phyloP scores from a whole-genome alignment of 1,140 invertebrate genomes.

The Drosophila tani region DNA sequence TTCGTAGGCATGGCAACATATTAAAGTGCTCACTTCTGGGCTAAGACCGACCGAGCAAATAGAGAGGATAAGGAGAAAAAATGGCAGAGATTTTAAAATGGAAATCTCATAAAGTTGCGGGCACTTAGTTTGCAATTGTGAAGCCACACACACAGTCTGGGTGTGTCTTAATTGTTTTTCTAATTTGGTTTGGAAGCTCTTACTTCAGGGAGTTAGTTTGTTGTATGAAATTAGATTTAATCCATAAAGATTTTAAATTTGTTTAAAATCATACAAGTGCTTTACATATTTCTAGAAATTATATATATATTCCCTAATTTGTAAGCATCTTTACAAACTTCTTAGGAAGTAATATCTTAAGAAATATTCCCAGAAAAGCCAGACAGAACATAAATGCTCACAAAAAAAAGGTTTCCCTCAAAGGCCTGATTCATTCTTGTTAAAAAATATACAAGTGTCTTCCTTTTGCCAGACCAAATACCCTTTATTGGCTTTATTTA shows the following conservation, averaged over 20 bases:
- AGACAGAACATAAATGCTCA: no score
- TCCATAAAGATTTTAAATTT: background rate
- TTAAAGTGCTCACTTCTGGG: constrained; percentile 9
- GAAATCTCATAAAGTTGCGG: background rate
- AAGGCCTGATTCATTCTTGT: background rate
- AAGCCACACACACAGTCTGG: background rate
- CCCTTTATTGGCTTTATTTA: constrained; percentile 47
- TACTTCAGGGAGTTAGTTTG: no score
- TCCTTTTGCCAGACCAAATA: background rate
- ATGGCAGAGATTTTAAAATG: constrained; percentile 4
- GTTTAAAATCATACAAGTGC: no score
- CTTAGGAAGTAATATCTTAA: no score
- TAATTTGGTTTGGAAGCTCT: background rate
- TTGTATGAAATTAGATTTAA: no score
- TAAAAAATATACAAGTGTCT: background rate
- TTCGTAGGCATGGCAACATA: constrained; percentile 42
- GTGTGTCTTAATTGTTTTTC: constrained; percentile 5
- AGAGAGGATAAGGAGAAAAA: constrained; percentile 18
- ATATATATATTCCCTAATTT: no score
- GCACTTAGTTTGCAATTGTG: constrained; percentile 5
- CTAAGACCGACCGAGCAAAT: background rate
- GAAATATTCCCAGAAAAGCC: no score
- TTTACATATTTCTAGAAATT: no score
- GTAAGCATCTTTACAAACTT: no score
- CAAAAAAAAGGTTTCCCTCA: background rate